phyloP scores from a whole-genome alignment of 2,113 vertebrate genomes.

The Hemicordylus capensis region DNA sequence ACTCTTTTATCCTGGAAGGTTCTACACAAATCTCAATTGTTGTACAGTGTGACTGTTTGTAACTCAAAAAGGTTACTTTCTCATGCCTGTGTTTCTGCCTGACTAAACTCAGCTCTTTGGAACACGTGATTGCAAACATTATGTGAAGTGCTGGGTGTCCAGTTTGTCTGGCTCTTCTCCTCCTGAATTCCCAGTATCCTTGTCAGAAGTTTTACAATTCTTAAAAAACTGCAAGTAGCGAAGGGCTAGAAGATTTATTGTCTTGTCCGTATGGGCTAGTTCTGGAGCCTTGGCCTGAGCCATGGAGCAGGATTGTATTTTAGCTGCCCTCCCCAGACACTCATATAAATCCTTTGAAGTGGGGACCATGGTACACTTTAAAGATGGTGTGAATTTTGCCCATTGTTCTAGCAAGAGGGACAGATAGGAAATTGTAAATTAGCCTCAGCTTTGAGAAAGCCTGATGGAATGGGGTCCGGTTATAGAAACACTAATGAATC shows the following conservation, averaged over 20 bases:
- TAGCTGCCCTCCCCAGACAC: neutral
- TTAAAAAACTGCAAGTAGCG: neutral
- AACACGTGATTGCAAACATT: neutral
- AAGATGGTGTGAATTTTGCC: slow-evolving; percentile 9
- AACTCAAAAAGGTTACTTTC: slow-evolving; percentile 24
- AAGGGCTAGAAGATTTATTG: slow-evolving; percentile 6
- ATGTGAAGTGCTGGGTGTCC: neutral
- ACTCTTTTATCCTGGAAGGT: neutral
- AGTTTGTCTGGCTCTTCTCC: neutral
- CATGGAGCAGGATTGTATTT: neutral
- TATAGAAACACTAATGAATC: neutral
- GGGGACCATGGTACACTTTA: neutral
- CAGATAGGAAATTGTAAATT: rapidly evolving
- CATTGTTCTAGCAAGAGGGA: rapidly evolving
- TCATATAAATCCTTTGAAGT: neutral
- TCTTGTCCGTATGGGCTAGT: rapidly evolving
- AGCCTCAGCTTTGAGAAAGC: neutral
- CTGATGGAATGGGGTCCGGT: neutral
- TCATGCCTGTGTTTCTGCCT: slow-evolving; percentile 22
- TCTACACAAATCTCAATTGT: slow-evolving; percentile 22
- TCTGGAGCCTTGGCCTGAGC: neutral
- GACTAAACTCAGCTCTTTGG: slow-evolving; percentile 5
- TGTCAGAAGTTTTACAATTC: neutral
- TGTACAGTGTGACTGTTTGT: slow-evolving; percentile 4
- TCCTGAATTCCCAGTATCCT: neutral